These are phyloP conservation scores for Oxygymnocypris stewartii DNA, from an alignment of 2,113 vertebrate genomes.

Conservation along the genomic window DNA sequence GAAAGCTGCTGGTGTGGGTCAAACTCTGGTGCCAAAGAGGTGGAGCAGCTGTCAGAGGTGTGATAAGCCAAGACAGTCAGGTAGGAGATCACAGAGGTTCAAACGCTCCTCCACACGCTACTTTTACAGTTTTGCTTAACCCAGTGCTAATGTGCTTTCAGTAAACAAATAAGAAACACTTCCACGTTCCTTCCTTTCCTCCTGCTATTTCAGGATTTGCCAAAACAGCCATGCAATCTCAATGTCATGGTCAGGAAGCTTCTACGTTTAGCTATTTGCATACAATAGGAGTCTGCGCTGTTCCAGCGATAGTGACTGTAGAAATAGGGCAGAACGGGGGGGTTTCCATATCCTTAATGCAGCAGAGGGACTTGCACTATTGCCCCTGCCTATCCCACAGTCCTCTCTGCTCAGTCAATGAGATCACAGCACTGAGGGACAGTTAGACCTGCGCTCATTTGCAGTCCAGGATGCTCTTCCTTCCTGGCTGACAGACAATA, in stretches of 20 bases:
- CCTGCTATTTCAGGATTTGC: constrained; percentile 18
- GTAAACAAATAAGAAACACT: not conserved
- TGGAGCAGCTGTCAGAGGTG: constrained; percentile 27
- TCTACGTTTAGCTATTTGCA: constrained; percentile 43
- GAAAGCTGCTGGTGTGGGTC: constrained; percentile 20
- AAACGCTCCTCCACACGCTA: not conserved
- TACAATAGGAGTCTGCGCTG: constrained; percentile 44
- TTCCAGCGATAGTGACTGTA: constrained; percentile 29
- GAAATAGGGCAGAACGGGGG: constrained; percentile 26
- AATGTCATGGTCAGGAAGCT: constrained; percentile 49
- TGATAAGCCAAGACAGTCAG: constrained; percentile 16
- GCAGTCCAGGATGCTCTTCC: constrained; percentile 72
- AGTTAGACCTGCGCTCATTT: constrained; percentile 56
- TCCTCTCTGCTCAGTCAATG: constrained; percentile 42
- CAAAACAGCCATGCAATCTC: constrained; percentile 29
- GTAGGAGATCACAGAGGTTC: constrained; percentile 9
- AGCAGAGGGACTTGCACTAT: constrained; percentile 48
- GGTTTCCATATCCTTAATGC: constrained; percentile 50
- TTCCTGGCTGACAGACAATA: constrained; percentile 76
- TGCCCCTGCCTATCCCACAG: constrained; percentile 40
- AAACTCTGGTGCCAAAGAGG: constrained; percentile 17
- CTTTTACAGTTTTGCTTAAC: not conserved
- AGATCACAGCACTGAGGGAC: constrained; percentile 48
- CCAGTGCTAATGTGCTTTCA: not conserved
- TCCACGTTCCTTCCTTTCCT: not conserved